Evolutionary conservation across 1,140 invertebrate genomes (phyloP), one percentile per base, ranked within the genome.

Genomic region (Medauroidea extradentata): DNA sequence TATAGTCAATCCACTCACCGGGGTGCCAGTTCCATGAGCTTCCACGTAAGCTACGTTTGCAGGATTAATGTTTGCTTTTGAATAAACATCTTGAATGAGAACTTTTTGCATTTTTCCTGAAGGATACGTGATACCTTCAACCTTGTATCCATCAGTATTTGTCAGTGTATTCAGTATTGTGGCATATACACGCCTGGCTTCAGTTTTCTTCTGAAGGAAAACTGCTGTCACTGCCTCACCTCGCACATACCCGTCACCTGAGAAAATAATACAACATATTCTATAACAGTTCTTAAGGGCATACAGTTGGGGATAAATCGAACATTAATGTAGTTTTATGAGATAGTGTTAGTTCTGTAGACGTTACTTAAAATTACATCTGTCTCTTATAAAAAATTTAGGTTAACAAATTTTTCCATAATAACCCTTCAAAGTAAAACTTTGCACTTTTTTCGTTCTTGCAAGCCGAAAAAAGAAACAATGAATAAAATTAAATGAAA

Each of bases 1-100:
- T n/a, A n/a, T n/a, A n/a, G n/a, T n/a, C n/a, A 23, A 51, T 25
- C 78, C 88, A 67, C 25, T 56, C 53, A 82, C 85, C 76, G 94
- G 88, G 0, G 96, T 98, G 38, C 96, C 96, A 4, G 96, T 98
- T 23, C 95, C 95, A 74, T 99, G 96, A n/a, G 94, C 93, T 75
- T 99, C 96, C 8, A 98, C 85, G 71, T 96, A 99, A 0, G 74
- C 76, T 0, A 98, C 87, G 29, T 89, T 84, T 24, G 78, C 71
- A 4, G 94, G 94, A 67, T 89, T 83, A n/a, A 98, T 69, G 0
- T 85, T 83, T n/a, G 82, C 83, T 71, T 96, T 92, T 16, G 83
- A 73, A 69, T 98, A 98, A 65, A 96, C 90, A 67, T 95, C 88
- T 19, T 81, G 73, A 0, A 98, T 73, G 1, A 98, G 76, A 49